A percentile compares a stretch with the other conserved stretches of the same genome.
These are phyloP conservation scores for Hololepta plana DNA, from an alignment of 2,888 invertebrate species.

Conservation along the genomic window DNA sequence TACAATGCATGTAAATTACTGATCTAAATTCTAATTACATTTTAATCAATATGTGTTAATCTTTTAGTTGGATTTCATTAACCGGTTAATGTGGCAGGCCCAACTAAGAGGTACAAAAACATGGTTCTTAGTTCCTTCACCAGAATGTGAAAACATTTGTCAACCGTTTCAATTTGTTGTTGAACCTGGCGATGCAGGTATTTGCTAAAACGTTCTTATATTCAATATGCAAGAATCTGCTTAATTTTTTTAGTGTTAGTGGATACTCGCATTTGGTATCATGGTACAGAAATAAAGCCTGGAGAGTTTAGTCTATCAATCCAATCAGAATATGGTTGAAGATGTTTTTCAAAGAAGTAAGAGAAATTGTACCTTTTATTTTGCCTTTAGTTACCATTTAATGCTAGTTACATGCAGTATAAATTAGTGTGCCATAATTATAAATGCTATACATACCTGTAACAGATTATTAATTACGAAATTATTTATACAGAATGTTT, in stretches of 20 bases:
- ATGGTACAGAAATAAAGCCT: conserved; percentile 64
- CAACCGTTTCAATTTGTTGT: conserved; percentile 56
- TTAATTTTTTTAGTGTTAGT: conserved; percentile 46
- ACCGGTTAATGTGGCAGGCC: conserved; percentile 86
- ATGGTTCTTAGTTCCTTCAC: conserved; percentile 70
- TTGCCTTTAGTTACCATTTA: no score
- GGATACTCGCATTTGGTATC: conserved; percentile 86
- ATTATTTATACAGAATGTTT: no score
- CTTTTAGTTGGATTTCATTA: conserved; percentile 72
- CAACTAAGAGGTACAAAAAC: conserved; percentile 72
- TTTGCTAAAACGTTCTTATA: no score
- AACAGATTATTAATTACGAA: no score
- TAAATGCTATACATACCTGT: no score
- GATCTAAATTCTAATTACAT: conserved; percentile 1
- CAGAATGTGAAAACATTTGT: conserved; percentile 71
- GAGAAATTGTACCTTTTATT: no score
- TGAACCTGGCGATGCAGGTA: conserved; percentile 72
- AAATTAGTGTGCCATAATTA: no score
- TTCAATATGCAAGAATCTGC: no score
- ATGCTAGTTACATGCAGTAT: no score
- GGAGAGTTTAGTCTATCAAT: conserved; percentile 73
- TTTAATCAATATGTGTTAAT: not conserved
- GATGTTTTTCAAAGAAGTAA: no score
- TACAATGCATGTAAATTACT: conserved; percentile 65
- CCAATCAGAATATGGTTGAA: conserved; percentile 82